Evolutionary conservation across 2,113 vertebrate genomes (phyloP), one percentile per base, ranked within the genome.

Genomic region (Tringa solitaria): DNA sequence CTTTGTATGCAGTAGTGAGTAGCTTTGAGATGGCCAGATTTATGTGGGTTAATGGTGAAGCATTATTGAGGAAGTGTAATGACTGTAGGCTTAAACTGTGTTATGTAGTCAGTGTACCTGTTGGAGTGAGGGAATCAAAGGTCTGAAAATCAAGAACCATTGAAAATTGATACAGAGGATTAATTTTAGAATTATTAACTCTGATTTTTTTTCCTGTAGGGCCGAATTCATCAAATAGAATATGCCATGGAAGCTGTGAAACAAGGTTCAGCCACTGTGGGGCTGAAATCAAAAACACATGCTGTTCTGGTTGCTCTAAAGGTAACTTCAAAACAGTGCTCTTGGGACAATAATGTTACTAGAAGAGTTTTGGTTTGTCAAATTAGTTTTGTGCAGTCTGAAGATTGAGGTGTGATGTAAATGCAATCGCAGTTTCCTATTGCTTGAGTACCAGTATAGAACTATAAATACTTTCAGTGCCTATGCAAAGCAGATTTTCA

Each of bases 211-310:
- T 24, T 80, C 93, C 46, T 96, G 51, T 75, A 98, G 98, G 98
- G 99, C 28, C 99, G 99, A 74, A 99, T 99, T 95, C 99, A 99
- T 97, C 99, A 99, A 97, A 99, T 99, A 68, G 99, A 99, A 84
- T 99, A 99, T 88, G 99, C 99, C 64, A 99, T 99, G 99, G 99
- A 99, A 98, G 99, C 99, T 26, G 99, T 99, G 96, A 99, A 99
- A 84, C 99, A 99, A 96, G 99, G 99, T 15, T 99, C 99, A 46
- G 99, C 99, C 57, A 99, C 99, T 7, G 99, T 99, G 56, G 99
- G 99, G 57, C 98, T 99, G 59, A 99, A 99, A 93, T 99, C 99
- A 0, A 99, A 96, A 96, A 98, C 98, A 0, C 99, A 99, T 8
- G 99, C 99, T 19, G 99, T 99, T 45, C 98, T 99, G 39, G 99